Base-by-base conservation (phyloP, 2,888 invertebrate genomes). In the Strigamia transsilvanica region DNA sequence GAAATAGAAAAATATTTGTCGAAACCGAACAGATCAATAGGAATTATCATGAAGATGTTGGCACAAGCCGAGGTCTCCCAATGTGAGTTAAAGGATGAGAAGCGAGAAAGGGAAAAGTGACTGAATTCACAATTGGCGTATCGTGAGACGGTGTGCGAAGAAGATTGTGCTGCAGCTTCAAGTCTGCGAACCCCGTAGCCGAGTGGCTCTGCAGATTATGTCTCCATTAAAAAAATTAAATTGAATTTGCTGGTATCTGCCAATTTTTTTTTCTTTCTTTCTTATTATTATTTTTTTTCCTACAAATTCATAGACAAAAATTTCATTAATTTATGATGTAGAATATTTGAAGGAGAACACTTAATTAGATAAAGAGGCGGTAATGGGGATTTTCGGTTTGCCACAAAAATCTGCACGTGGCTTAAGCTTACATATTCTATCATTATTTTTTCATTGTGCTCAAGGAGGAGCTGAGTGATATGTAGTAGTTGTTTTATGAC, bases 41-140 rank as follows among this genome's bases (percentile, higher is more conserved):
- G 46, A 46, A 46, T 46, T 46, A 46, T 46, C 46, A 46, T 46
- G 46, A 46, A n/a, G 46, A 46, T 46, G 46, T 46, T 46, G 46
- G 46, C 46, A 15, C 46, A 15, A 46, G 46, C 46, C 46, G 5
- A 13, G 46, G 46, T n/a, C 46, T 46, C 46, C 12, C 46, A 46
- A 46, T 46, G 46, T n/a, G 46, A 46, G 46, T 46, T 46, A 46
- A 46, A 46, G 46, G 46, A 46, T 46, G 46, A 46, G 46, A 46
- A 12, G 46, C 13, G n/a, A 46, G 46, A 46, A 46, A 46, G 12
- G 46, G 46, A 46, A 46, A 46, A 46, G 46, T 46, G 46, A 46
- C 46, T 46, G 46, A 46, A 46, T 46, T 46, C 46, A 46, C 46
- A 46, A 46, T 46, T 46, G 42, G 42, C 46, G 46, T 46, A 46